Percentiles rank a stretch among this genome's conserved stretches.
These are phyloP conservation scores for Acheta domesticus DNA, from an alignment of 2,888 invertebrate genomes.

Conservation along the genomic window DNA sequence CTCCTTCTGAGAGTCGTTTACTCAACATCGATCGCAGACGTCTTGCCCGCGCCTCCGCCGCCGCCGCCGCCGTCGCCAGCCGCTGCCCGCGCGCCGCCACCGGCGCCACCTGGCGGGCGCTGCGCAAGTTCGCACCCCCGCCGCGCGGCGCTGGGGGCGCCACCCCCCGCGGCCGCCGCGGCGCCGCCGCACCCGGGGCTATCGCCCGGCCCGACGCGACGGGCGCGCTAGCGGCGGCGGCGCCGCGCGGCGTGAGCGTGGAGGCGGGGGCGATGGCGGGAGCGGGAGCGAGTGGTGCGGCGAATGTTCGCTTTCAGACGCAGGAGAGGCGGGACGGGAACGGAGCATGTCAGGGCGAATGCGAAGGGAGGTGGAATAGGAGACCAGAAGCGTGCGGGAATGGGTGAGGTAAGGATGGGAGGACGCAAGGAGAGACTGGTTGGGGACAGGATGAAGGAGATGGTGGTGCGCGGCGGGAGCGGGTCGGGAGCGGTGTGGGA, in stretches of 20 bases:
- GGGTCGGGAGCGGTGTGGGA: no score
- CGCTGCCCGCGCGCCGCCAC: not conserved
- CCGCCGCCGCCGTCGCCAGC: no score
- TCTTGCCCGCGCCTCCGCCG: not conserved
- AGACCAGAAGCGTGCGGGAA: no score
- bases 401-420: no score
- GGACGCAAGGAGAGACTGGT: no score
- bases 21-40: not conserved
- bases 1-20: constrained; percentile 7
- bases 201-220: not conserved
- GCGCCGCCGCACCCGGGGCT: not conserved
- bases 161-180: not conserved
- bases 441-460: no score
- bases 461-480: no score
- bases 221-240: not conserved
- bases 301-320: no score
- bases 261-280: not conserved
- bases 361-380: no score
- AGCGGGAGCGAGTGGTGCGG: not conserved
- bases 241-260: not conserved
- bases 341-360: no score
- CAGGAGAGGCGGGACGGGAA: no score
- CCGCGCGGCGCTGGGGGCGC: not conserved
- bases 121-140: not conserved
- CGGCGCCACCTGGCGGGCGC: not conserved